Evolutionary conservation across 1,140 invertebrate genomes (phyloP).

Genomic region (Megalopta genalis): DNA sequence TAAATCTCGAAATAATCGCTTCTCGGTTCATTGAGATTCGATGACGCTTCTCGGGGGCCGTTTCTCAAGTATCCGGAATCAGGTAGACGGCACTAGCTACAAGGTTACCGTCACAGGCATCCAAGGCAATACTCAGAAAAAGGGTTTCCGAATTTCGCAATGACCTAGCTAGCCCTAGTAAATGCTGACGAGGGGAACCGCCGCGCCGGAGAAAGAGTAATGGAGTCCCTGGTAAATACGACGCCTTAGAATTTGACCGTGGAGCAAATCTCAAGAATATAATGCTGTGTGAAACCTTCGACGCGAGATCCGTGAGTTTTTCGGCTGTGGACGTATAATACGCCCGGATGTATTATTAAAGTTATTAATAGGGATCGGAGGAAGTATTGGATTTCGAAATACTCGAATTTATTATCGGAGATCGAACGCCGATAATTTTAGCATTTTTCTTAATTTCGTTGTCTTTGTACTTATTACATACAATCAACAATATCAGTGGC

Average conservation of each 20-base stretch:
- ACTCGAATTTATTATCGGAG: neutral
- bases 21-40: slow-evolving; percentile 27
- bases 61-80: slow-evolving; percentile 19
- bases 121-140: slow-evolving; percentile 45
- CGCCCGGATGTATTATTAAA: neutral
- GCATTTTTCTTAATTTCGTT: too few relatives aligned
- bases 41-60: slow-evolving; percentile 5
- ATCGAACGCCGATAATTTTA: neutral
- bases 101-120: slow-evolving; percentile 3
- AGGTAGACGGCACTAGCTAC: slow-evolving; percentile 15
- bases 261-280: neutral
- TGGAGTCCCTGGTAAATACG: neutral
- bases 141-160: slow-evolving; percentile 56
- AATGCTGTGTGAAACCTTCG: neutral
- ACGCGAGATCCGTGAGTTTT: neutral
- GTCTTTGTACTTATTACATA: too few relatives aligned
- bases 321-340: neutral
- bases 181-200: slow-evolving; percentile 12
- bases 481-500: too few relatives aligned
- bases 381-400: neutral
- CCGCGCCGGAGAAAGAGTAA: slow-evolving; percentile 36
- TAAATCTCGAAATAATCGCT: slow-evolving; percentile 48
- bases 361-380: neutral
- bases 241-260: neutral
- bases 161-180: slow-evolving; percentile 21